phyloP scores from a whole-genome alignment of 1,140 invertebrate species.

The Aphaenogaster rudis region DNA sequence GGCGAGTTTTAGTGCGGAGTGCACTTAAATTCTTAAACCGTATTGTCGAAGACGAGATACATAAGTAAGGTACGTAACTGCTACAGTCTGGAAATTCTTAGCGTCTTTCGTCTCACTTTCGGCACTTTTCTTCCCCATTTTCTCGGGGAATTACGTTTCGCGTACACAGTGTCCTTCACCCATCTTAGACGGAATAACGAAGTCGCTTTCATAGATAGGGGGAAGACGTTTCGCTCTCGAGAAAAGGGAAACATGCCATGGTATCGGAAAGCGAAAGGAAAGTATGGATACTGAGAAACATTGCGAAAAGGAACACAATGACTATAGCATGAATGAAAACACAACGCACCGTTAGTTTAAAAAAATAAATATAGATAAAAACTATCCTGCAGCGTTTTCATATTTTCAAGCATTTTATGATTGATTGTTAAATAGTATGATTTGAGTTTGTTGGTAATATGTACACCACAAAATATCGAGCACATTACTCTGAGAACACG shows the following conservation, averaged over 20 bases:
- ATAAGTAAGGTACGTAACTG: slow-evolving; percentile 54
- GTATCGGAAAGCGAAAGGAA: slow-evolving; percentile 34
- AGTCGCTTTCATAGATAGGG: slow-evolving; percentile 24
- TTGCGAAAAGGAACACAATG: neutral
- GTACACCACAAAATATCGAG: neutral
- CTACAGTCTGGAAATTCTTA: slow-evolving; percentile 9
- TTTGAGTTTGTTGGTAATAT: neutral
- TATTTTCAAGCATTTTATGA: slow-evolving; percentile 5
- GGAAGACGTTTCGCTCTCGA: neutral
- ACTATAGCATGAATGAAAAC: neutral
- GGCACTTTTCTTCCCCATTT: slow-evolving; percentile 52
- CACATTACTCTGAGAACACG: slow-evolving; percentile 1
- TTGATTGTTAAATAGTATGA: slow-evolving; percentile 18
- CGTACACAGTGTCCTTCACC: slow-evolving; percentile 3
- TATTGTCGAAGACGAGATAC: slow-evolving; percentile 43
- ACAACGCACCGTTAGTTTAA: neutral
- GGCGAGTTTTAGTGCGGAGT: slow-evolving; percentile 35
- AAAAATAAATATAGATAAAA: slow-evolving; percentile 28
- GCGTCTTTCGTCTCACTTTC: slow-evolving; percentile 41
- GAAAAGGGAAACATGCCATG: slow-evolving; percentile 10
- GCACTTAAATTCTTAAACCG: slow-evolving; percentile 65
- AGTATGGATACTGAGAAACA: neutral
- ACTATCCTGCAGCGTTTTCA: neutral
- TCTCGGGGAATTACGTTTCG: slow-evolving; percentile 48
- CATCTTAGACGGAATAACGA: slow-evolving; percentile 27